These are phyloP conservation scores for Oxytorus armatus DNA, from an alignment of 2,888 invertebrate species.

Conservation along the genomic window DNA sequence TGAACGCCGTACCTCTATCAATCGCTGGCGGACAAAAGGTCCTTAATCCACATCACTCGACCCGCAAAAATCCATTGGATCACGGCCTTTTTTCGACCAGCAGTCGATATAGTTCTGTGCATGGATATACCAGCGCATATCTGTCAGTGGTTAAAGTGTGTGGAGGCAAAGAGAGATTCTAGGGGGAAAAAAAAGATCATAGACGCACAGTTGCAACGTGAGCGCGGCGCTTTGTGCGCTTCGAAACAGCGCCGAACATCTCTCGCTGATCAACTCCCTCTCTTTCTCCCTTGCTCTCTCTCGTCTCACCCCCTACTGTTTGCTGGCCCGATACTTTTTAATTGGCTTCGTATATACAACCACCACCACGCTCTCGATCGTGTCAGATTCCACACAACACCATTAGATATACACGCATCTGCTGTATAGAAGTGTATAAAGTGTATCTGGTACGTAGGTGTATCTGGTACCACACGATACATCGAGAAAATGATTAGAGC, in stretches of 20 bases:
- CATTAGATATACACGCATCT: background rate
- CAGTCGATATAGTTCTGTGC: slow-evolving; percentile 15
- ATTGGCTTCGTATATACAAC: slow-evolving; percentile 57
- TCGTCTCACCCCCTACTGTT: slow-evolving; percentile 42
- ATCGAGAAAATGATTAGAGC: slow-evolving; percentile 32
- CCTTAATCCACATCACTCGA: slow-evolving; percentile 1
- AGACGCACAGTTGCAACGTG: slow-evolving; percentile 24
- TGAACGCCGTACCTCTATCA: too few species aligned
- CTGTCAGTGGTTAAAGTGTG: background rate
- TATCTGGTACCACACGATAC: slow-evolving; percentile 7
- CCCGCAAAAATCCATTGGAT: background rate
- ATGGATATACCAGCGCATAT: background rate
- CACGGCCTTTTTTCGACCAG: slow-evolving; percentile 16
- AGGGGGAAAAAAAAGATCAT: slow-evolving; percentile 8
- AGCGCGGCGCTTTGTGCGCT: slow-evolving; percentile 54
- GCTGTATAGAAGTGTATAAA: background rate
- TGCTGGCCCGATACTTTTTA: slow-evolving; percentile 60
- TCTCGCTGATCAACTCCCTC: background rate
- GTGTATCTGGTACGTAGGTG: background rate
- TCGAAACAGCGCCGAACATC: slow-evolving; percentile 39
- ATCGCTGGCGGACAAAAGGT: slow-evolving; percentile 21
- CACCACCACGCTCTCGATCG: slow-evolving; percentile 54
- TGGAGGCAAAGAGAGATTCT: slow-evolving; percentile 11
- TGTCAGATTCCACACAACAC: slow-evolving; percentile 25
- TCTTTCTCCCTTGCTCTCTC: slow-evolving; percentile 9